These are phyloP conservation scores for Oasisia sp. DNA, from an alignment of 2,888 invertebrate species.

Conservation along the genomic window DNA sequence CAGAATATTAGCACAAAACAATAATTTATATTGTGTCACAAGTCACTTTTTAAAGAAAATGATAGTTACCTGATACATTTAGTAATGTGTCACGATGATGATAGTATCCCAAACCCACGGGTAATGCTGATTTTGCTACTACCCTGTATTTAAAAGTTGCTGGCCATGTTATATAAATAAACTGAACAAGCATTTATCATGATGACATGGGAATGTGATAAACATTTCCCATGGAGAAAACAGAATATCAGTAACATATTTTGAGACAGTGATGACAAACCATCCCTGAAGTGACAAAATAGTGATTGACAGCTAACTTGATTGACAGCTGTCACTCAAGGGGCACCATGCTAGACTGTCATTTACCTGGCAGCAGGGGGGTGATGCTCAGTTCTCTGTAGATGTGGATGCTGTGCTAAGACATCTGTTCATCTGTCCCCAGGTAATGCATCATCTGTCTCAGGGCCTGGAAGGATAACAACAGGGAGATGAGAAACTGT, in stretches of 20 bases:
- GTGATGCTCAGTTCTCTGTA: background rate
- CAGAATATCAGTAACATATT: too few species aligned
- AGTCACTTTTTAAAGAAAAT: background rate
- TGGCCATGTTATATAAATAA: too few species aligned
- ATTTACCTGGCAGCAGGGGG: background rate
- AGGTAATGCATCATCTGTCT: background rate
- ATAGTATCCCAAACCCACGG: too few species aligned
- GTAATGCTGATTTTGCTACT: too few species aligned
- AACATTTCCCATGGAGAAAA: too few species aligned
- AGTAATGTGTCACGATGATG: slow-evolving; percentile 74
- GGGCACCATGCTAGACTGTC: background rate
- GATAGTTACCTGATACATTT: background rate
- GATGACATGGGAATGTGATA: too few species aligned
- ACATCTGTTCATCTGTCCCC: background rate
- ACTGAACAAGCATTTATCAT: too few species aligned
- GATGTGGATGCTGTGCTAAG: background rate
- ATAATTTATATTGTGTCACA: background rate
- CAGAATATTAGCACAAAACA: background rate
- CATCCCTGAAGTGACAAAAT: background rate
- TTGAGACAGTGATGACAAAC: background rate
- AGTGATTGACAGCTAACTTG: background rate
- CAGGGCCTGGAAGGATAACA: background rate
- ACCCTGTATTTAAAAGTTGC: too few species aligned
- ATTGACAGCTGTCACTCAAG: background rate
- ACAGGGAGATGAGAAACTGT: background rate